Base-by-base conservation (phyloP, 1,140 invertebrate species). In the Cydia strobilella region DNA sequence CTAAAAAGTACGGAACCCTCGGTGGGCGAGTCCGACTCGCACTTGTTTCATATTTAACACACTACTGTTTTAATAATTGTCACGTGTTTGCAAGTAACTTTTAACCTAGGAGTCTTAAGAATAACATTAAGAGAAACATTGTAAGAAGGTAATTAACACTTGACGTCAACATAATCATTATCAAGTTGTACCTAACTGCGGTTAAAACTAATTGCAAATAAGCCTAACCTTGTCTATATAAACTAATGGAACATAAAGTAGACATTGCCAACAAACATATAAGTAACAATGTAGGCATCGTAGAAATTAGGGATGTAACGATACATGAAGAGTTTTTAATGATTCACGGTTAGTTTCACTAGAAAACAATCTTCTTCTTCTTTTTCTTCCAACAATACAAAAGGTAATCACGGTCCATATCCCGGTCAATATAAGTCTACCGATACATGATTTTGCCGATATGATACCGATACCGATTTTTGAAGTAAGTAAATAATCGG, bases 181-280 rank as follows among this genome's bases (percentile, higher is more conserved):
- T 42, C 27, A 39, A 12, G 20, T 69, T 6, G 10, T 69, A 69
- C 15, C 12, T 66, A 69, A 20, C 27, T 39, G 65, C 35, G 7
- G 65, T 69, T 69, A 18, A 69, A 65, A 66, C 7, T 42, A 18
- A 69, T 35, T 69, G 35, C 31, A 69, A 69, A 35, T 69, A 69
- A 69, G 31, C 27, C 27, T 69, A 69, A 20, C 65, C 65, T 42
- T 69, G 65, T 39, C 4, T 7, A 18, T n/a, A 10, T 5, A 27
- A 35, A 39, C 10, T 39, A 59, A 12, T 23, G 20, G 0, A 23
- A 20, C 9, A 59, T 18, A 15, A 13, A 13, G 42, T 18, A 23
- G 18, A 20, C 18, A 20, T 20, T 20, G 15, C 18, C 51, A 59
- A 20, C 18, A 59, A 9, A 59, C 18, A 48, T 48, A 10, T 10